A percentile compares a stretch with the other conserved stretches of the same genome.
These are phyloP conservation scores for Adoxophyes honmai DNA, from an alignment of 1,140 invertebrate species.

Conservation along the genomic window DNA sequence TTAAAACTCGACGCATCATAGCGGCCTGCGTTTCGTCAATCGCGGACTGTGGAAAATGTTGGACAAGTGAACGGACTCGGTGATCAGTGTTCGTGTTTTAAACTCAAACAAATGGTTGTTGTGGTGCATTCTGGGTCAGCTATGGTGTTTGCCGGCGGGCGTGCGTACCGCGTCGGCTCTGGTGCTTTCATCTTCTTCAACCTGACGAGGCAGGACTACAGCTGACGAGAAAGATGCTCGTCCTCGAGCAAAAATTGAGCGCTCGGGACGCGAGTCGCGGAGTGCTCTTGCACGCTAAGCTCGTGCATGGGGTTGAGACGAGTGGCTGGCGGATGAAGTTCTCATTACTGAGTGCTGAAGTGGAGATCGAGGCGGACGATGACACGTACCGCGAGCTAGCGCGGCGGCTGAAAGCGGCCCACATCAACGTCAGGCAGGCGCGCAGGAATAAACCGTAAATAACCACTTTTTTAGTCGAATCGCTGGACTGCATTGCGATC, in stretches of 20 bases:
- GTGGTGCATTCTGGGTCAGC: constrained; percentile 47
- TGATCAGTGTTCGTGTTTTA: constrained; percentile 30
- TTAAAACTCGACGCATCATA: constrained; percentile 3
- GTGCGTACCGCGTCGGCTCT: constrained; percentile 47
- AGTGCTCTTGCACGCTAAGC: constrained; percentile 48
- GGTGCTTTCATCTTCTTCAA: constrained; percentile 69
- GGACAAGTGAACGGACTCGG: constrained; percentile 57
- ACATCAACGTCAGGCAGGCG: constrained; percentile 54
- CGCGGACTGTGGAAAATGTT: constrained; percentile 55
- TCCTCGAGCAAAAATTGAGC: constrained; percentile 68
- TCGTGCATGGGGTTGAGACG: constrained; percentile 59
- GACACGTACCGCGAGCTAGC: constrained; percentile 58
- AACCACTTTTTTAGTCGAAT: constrained; percentile 30
- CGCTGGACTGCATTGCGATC: no score
- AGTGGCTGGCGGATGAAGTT: constrained; percentile 69
- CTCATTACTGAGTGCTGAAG: constrained; percentile 57
- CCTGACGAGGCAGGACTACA: constrained; percentile 68
- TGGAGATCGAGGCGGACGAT: constrained; percentile 63
- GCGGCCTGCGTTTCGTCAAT: not conserved
- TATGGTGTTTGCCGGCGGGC: constrained; percentile 59
- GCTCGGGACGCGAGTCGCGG: constrained; percentile 57
- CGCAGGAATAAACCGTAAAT: constrained; percentile 52
- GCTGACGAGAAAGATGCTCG: constrained; percentile 74
- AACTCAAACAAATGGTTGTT: constrained; percentile 63
- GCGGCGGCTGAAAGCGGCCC: constrained; percentile 49